These are phyloP conservation scores for Steinernema feltiae DNA, from an alignment of 1,140 invertebrate species.

Conservation along the genomic window DNA sequence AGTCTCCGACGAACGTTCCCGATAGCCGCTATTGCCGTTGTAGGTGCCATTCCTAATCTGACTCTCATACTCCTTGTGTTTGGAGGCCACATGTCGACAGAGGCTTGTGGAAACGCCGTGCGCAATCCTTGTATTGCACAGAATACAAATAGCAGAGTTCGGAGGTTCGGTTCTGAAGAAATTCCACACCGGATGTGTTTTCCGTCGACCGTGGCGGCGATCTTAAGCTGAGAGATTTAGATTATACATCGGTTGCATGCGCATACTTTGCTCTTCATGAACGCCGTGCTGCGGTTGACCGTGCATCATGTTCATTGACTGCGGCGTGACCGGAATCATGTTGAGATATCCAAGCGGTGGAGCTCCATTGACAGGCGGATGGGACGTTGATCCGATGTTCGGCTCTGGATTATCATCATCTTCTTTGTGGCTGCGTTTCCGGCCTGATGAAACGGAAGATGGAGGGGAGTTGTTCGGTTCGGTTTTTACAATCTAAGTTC, in stretches of 20 bases:
- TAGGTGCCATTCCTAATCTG: not conserved
- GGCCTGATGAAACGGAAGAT: not conserved
- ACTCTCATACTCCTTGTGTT: not conserved
- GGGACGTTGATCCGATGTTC: not conserved
- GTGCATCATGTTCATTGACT: no score
- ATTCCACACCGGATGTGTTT: conserved; percentile 1
- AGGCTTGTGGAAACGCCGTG: conserved; percentile 3
- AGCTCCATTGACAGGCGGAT: not conserved
- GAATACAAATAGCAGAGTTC: not conserved
- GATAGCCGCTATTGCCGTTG: not conserved
- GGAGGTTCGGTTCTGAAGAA: not conserved
- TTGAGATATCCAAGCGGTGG: conserved; percentile 17
- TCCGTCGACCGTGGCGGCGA: not conserved
- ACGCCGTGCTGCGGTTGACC: no score
- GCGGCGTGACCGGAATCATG: not conserved
- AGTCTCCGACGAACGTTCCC: not conserved
- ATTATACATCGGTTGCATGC: not conserved
- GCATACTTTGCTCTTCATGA: not conserved
- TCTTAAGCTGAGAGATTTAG: not conserved
- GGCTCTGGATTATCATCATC: not conserved
- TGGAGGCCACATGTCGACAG: not conserved
- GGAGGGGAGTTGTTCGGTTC: not conserved
- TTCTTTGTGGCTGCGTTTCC: not conserved
- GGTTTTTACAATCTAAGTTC: no score
- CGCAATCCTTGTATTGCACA: not conserved